These are phyloP conservation scores for Xiphias gladius DNA, from an alignment of 2,113 vertebrate species.

Conservation along the genomic window DNA sequence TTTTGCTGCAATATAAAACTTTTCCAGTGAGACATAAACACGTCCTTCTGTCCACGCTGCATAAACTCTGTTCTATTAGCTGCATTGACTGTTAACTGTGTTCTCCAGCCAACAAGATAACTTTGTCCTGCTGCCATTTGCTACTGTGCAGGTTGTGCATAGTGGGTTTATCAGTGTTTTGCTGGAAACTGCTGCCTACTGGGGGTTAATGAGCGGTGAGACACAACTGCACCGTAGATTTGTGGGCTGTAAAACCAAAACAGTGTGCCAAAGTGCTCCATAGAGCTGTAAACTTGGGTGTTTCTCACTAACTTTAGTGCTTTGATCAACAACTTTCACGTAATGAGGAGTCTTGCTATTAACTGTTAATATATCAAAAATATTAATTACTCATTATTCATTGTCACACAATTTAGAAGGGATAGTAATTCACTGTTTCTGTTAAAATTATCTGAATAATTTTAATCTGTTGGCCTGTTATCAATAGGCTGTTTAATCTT, in stretches of 20 bases:
- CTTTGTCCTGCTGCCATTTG: not conserved
- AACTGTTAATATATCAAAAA: not conserved
- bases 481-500: not conserved
- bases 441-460: not conserved
- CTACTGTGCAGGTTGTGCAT: not conserved
- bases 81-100: not conserved
- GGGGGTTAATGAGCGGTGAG: conserved; percentile 12
- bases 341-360: not conserved
- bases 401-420: not conserved
- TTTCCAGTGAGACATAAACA: not conserved
- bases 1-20: not conserved
- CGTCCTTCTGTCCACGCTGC: not conserved
- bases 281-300: not conserved
- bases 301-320: not conserved
- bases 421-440: not conserved
- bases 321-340: not conserved
- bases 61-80: not conserved
- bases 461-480: not conserved
- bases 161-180: not conserved
- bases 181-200: not conserved
- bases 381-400: not conserved
- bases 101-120: not conserved
- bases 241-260: conserved; percentile 14
- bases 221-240: not conserved
- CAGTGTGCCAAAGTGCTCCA: not conserved